Conservation (phyloP, 2,888 invertebrate genomes). For the Bhutanitis thaidina region DNA sequence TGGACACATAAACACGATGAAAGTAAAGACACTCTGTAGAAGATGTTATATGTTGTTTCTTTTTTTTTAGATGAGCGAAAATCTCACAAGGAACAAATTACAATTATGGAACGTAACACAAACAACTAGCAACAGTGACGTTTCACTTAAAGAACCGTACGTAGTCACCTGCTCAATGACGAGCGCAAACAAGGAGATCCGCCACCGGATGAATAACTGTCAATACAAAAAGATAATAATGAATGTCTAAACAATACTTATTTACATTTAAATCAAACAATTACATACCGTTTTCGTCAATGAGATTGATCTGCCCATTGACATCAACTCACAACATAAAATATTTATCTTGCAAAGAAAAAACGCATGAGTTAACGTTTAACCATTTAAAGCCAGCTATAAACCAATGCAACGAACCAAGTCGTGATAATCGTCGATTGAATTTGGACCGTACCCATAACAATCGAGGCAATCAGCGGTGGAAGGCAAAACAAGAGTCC, state of each 20-base stretch:
- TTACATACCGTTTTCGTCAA: constrained; percentile 2
- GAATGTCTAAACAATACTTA: constrained; percentile 8
- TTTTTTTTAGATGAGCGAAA: neutral
- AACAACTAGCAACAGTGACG: constrained; percentile 9
- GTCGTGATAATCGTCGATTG: constrained; percentile 21
- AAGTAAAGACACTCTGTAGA: no score
- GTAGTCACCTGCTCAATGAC: constrained; percentile 14
- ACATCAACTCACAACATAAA: constrained; percentile 19
- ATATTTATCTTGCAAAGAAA: constrained; percentile 18
- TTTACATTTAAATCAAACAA: constrained; percentile 13
- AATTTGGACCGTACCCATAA: constrained; percentile 47
- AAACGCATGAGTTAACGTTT: constrained; percentile 16
- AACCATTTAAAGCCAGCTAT: constrained; percentile 14
- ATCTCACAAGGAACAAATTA: neutral
- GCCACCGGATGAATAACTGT: constrained; percentile 17
- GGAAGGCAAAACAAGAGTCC: constrained; percentile 48
- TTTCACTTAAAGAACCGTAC: neutral
- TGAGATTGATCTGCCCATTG: constrained; percentile 7
- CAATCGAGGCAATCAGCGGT: constrained; percentile 32
- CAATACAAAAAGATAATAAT: constrained; percentile 17
- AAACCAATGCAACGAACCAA: constrained; percentile 27
- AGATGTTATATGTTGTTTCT: neutral
- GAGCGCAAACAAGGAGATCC: constrained; percentile 15
- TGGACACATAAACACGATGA: no score
- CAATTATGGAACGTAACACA: neutral